Conservation (phyloP, 2,113 vertebrate species). For the Carassius carassius region DNA sequence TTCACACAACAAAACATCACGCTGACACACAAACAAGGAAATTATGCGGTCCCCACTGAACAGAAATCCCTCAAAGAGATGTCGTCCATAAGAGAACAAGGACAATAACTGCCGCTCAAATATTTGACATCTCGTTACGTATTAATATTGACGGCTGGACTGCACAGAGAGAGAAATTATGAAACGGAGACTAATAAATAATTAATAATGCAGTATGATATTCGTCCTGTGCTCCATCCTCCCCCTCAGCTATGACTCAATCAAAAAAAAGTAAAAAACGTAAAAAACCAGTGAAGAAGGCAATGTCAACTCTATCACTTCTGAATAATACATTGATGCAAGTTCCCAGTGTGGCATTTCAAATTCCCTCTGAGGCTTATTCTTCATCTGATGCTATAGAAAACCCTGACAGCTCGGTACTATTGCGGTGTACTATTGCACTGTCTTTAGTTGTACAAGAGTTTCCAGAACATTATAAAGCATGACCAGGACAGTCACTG, state of each 20-base stretch:
- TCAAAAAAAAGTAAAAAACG: conserved; percentile 36
- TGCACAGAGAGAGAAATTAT: conserved; percentile 48
- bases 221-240: conserved; percentile 40
- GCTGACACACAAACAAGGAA: conserved; percentile 36
- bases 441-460: conserved; percentile 9
- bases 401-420: conserved; percentile 35
- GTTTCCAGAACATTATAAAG: conserved; percentile 19
- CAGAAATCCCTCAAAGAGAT: conserved; percentile 52
- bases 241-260: conserved; percentile 59
- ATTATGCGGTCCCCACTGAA: background rate
- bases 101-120: conserved; percentile 61
- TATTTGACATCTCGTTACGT: conserved; percentile 64
- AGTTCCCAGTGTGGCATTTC: conserved; percentile 49
- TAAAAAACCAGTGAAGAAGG: conserved; percentile 40
- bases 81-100: conserved; percentile 62
- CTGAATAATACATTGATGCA: conserved; percentile 66
- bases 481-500: background rate
- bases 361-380: conserved; percentile 48
- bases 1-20: conserved; percentile 33
- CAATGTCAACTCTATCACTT: conserved; percentile 28
- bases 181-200: conserved; percentile 44
- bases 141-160: conserved; percentile 69
- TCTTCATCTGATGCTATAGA: conserved; percentile 31
- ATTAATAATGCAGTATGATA: conserved; percentile 61
- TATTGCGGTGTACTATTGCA: background rate